These are phyloP conservation scores for Hemicordylus capensis DNA, from an alignment of 2,113 vertebrate species.

Conservation along the genomic window DNA sequence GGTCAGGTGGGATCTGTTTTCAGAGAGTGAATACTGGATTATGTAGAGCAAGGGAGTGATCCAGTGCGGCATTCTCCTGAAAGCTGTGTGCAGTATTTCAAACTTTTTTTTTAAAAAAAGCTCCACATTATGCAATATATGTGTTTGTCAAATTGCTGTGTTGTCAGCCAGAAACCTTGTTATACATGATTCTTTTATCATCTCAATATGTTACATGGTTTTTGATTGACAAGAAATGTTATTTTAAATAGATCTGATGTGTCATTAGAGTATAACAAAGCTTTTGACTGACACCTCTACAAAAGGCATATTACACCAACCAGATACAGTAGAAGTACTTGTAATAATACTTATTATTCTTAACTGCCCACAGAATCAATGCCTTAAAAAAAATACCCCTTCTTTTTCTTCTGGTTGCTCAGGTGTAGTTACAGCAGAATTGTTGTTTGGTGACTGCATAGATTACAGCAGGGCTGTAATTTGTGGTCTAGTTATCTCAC, in stretches of 20 bases:
- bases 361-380: slow-evolving; percentile 5
- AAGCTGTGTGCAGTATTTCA: neutral
- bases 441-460: slow-evolving; percentile 36
- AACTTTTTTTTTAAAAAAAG: neutral
- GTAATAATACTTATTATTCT: slow-evolving; percentile 37
- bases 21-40: slow-evolving; percentile 5
- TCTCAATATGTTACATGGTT: slow-evolving; percentile 29
- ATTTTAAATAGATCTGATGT: slow-evolving; percentile 48
- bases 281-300: slow-evolving; percentile 45
- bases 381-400: neutral
- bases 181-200: slow-evolving; percentile 3
- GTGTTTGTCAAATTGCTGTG: slow-evolving; percentile 29
- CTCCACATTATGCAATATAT: neutral
- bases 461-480: slow-evolving; percentile 42
- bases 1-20: neutral
- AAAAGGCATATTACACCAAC: slow-evolving; percentile 35
- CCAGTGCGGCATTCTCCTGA: neutral
- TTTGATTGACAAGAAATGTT: slow-evolving; percentile 66
- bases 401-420: neutral
- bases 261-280: slow-evolving; percentile 46
- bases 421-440: neutral
- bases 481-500: slow-evolving; percentile 60
- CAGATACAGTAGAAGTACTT: slow-evolving; percentile 9
- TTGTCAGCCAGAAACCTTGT: slow-evolving; percentile 49
- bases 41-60: slow-evolving; percentile 4